Evolutionary conservation across 2,888 invertebrate genomes (phyloP).

Genomic region (Vannuccia rotundouncinata): DNA sequence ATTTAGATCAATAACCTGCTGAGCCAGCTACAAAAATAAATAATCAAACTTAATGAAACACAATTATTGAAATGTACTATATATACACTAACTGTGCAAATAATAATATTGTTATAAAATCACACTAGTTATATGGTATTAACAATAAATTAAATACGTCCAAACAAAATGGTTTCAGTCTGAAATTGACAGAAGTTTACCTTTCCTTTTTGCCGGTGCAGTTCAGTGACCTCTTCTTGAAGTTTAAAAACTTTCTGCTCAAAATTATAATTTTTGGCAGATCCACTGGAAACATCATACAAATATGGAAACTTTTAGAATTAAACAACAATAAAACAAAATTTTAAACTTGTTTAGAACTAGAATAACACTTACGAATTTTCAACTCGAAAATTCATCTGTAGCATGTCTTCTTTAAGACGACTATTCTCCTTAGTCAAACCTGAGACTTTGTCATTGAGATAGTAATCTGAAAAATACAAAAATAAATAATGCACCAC

Average conservation of each 20-base stretch:
- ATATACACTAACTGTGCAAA: no score
- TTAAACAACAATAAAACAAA: background rate
- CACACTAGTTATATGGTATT: no score
- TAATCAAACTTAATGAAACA: no score
- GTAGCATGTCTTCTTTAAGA: background rate
- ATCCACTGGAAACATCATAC: constrained; percentile 28
- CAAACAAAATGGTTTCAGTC: no score
- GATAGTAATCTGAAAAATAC: background rate
- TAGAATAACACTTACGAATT: background rate
- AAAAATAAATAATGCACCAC: background rate
- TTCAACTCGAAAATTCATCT: background rate
- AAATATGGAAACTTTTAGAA: background rate
- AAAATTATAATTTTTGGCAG: constrained; percentile 55
- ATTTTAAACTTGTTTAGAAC: background rate
- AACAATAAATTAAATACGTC: no score
- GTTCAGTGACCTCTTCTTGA: constrained; percentile 83
- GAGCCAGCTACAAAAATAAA: constrained; percentile 64
- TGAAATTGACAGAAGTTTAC: constrained; percentile 44
- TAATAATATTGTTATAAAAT: no score
- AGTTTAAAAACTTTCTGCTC: constrained; percentile 78
- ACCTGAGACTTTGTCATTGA: background rate
- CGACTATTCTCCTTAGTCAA: background rate
- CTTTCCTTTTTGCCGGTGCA: constrained; percentile 80
- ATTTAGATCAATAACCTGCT: constrained; percentile 83
- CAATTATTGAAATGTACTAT: no score